These are phyloP conservation scores for Coregonus suidteri DNA, from an alignment of 2,797 vertebrate genomes.

Conservation along the genomic window DNA sequence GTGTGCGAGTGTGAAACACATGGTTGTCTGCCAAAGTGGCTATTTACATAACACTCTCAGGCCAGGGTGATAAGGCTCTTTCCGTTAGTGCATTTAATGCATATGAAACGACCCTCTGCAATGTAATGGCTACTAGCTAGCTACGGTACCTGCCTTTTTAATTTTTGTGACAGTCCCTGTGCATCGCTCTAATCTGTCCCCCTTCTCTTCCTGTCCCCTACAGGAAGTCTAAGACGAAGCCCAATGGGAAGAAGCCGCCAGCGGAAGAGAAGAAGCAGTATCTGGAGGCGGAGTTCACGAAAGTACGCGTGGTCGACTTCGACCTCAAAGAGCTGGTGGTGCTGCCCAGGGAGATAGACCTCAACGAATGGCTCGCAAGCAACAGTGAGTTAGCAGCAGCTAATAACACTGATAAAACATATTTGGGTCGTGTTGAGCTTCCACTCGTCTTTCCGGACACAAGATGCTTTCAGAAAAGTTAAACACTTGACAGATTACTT, in stretches of 20 bases:
- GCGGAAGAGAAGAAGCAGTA: constrained; percentile 96
- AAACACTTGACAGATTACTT: neutral
- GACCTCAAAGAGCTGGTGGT: constrained; percentile 96
- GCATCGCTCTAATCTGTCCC: constrained; percentile 9
- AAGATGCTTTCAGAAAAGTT: neutral
- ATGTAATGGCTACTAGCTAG: neutral
- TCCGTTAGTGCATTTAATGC: neutral
- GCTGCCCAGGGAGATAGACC: constrained; percentile 96
- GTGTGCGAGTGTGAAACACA: constrained; percentile 5
- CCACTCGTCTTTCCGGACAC: neutral
- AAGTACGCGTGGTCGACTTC: constrained; percentile 92
- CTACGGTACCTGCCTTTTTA: neutral
- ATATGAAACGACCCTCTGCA: neutral
- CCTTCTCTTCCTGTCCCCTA: constrained; percentile 22
- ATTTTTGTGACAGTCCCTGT: too few relatives aligned
- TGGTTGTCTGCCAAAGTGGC: neutral
- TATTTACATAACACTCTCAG: neutral
- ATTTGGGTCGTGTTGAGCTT: neutral
- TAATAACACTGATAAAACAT: neutral
- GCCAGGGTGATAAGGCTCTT: too few relatives aligned
- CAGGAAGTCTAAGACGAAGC: constrained; percentile 98
- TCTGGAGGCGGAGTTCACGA: constrained; percentile 92
- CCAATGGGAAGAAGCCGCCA: constrained; percentile 95
- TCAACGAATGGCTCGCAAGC: constrained; percentile 98
- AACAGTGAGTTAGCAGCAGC: constrained; percentile 83